These are phyloP conservation scores for Lucifuga dentata DNA, from an alignment of 2,113 vertebrate genomes.

Conservation along the genomic window DNA sequence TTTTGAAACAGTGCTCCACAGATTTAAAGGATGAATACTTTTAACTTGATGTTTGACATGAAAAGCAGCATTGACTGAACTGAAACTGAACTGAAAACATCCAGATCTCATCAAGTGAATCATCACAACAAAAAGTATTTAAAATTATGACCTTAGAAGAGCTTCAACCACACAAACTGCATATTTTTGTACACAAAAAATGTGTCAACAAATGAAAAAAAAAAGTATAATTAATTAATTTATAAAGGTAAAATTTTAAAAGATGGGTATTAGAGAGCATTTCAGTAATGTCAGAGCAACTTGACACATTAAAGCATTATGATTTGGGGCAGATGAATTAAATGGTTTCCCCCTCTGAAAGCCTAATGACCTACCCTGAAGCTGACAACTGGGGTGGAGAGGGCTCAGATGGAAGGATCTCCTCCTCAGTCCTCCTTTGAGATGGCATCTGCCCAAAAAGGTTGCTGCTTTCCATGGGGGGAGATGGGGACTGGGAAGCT, in stretches of 20 bases:
- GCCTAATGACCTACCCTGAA: conserved; percentile 93
- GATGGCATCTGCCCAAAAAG: conserved; percentile 92
- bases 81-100: conserved; percentile 52
- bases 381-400: conserved; percentile 92
- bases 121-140: conserved; percentile 56
- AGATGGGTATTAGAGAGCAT: conserved; percentile 40
- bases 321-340: conserved; percentile 68
- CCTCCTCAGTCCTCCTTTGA: conserved; percentile 91
- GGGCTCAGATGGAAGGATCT: conserved; percentile 92
- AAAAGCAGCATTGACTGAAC: conserved; percentile 72
- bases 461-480: conserved; percentile 90
- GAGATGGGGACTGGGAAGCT: conserved; percentile 86
- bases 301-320: conserved; percentile 74
- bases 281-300: conserved; percentile 58
- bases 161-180: conserved; percentile 26
- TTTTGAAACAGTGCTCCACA: conserved; percentile 80
- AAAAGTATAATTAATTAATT: conserved; percentile 30
- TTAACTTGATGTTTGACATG: conserved; percentile 73
- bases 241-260: conserved; percentile 39
- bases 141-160: conserved; percentile 46
- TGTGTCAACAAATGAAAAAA: conserved; percentile 15
- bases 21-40: conserved; percentile 71
- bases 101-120: conserved; percentile 59
- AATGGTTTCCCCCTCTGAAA: conserved; percentile 70
- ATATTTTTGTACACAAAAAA: too few relatives aligned